Conservation (phyloP, 2,113 vertebrate species). For the Oreochromis tanganicae region DNA sequence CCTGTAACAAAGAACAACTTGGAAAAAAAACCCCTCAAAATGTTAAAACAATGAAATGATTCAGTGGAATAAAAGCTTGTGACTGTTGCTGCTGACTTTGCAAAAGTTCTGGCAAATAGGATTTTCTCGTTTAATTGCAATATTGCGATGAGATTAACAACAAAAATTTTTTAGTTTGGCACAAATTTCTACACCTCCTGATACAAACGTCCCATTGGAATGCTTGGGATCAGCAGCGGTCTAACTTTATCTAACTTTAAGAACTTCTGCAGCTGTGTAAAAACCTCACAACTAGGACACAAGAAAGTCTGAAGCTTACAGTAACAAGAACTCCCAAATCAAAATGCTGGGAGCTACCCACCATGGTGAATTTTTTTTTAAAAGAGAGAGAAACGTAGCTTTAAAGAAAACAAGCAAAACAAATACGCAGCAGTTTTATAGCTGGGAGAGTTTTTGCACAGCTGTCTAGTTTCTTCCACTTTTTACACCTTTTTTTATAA, state of each 20-base stretch:
- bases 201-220: neutral
- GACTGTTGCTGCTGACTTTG: neutral
- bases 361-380: neutral
- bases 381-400: neutral
- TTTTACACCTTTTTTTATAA: neutral
- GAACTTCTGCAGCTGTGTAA: neutral
- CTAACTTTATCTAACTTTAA: neutral
- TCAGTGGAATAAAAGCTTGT: neutral
- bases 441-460: neutral
- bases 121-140: neutral
- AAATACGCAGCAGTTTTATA: neutral
- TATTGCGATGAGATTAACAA: neutral
- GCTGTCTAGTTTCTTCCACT: neutral
- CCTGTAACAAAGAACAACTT: neutral
- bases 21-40: rapidly evolving
- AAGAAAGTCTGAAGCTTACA: neutral
- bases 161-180: neutral
- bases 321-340: neutral
- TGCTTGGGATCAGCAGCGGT: neutral
- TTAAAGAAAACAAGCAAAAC: neutral
- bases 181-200: neutral
- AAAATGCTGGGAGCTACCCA: neutral
- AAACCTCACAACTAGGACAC: neutral
- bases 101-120: neutral
- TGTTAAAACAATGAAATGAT: neutral